Evolutionary conservation across 1,140 invertebrate genomes (phyloP).

Genomic region (Cepaea nemoralis): DNA sequence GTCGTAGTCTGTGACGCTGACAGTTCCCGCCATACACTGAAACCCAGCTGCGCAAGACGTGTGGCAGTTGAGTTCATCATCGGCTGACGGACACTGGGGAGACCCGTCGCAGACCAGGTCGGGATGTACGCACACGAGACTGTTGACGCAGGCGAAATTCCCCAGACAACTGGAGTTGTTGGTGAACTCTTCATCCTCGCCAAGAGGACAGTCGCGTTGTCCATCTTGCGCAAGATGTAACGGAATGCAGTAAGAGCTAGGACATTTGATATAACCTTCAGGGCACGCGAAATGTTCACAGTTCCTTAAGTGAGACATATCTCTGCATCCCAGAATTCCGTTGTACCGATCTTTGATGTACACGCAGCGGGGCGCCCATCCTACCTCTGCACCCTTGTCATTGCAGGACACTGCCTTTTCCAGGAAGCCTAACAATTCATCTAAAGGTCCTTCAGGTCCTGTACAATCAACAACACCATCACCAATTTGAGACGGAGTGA

Average conservation of each 20-base stretch:
- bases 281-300: background rate
- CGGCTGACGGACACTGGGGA: background rate
- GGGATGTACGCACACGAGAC: background rate
- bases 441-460: conserved; percentile 6
- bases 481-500: background rate
- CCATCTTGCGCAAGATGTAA: background rate
- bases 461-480: background rate
- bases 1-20: background rate
- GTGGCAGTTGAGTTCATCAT: conserved; percentile 17
- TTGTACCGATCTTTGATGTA: background rate
- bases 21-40: background rate
- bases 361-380: conserved; percentile 1
- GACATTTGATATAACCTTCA: conserved; percentile 23
- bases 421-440: background rate
- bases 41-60: background rate
- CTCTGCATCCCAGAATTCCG: background rate
- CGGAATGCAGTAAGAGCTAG: conserved; percentile 5
- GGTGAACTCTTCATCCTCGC: background rate
- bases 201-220: background rate
- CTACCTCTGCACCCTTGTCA: background rate
- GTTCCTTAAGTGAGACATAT: background rate
- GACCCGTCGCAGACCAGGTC: conserved; percentile 13
- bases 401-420: background rate
- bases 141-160: background rate
- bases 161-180: background rate